Evolutionary conservation across 30 jellyfish, hydroid and myxozoan genomes (phyloP), one percentile per base, ranked within the genome.

Genomic region (Aurelia sp.): DNA sequence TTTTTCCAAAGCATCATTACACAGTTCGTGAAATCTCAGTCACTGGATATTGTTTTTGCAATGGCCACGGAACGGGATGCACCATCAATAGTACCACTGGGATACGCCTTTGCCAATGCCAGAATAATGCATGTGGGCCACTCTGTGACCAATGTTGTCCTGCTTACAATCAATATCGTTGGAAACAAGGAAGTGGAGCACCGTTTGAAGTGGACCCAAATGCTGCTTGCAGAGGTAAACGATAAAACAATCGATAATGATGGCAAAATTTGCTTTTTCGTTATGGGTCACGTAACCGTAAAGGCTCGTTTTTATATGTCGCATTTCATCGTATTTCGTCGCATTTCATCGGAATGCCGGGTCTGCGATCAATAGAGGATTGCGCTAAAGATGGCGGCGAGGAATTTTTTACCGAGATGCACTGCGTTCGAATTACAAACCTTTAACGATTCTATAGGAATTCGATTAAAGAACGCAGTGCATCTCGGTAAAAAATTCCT

Each of bases 11-110:
- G 98, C 98, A 86, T 63, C 98, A 92, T 35, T 92, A 92, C 69
- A 27, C 82, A 13, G 96, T 92, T 7, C 87, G 90, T 19, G 98
- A 82, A 52, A 73, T 92, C 53, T 40, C 72, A 1, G 88, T 92
- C 20, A 48, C 86, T 74, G 98, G 95, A 47, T 69, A 60, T 20
- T 92, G 98, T 73, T 82, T 75, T 64, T 92, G 98, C 84, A 92
- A 87, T 82, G 98, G 97, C 8, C 98, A 92, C 57, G 97, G 92
- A 27, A 86, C 98, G 1, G 86, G 41, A 23, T 92, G 98, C 86
- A 76, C 35, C 83, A 71, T 78, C 40, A 80, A 82, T 51, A 41
- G 80, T 13, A 82, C 93, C 20, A 74, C 91, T 23, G 96, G 96
- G 6, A 76, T 58, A 8, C 44, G 91, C 47, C 9, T 31, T 6